Conservation (phyloP, 1,140 invertebrate species). For the Ephestia elutella region DNA sequence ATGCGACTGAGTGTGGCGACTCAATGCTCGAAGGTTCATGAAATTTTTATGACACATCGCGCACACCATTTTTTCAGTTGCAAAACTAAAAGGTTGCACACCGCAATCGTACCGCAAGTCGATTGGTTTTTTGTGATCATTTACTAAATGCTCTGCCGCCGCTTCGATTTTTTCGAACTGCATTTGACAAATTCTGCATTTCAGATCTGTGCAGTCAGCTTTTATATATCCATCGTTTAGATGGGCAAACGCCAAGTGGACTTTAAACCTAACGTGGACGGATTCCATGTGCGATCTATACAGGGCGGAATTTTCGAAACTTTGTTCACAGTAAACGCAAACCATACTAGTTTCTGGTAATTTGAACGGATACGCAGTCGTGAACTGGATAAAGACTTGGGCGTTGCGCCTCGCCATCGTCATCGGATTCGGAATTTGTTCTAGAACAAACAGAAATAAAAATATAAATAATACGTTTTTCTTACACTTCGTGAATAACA, state of each 20-base stretch:
- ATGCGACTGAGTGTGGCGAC: slow-evolving; percentile 45
- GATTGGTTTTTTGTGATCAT: not conserved
- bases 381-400: not conserved
- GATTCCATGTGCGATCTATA: slow-evolving; percentile 48
- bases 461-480: slow-evolving; percentile 5
- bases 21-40: slow-evolving; percentile 36
- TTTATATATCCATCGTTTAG: slow-evolving; percentile 44
- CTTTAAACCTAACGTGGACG: slow-evolving; percentile 38
- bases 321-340: slow-evolving; percentile 1
- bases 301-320: not conserved
- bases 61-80: slow-evolving; percentile 39
- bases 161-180: not conserved
- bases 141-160: not conserved
- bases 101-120: not conserved
- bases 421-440: slow-evolving; percentile 35
- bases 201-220: slow-evolving; percentile 45
- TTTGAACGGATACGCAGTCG: slow-evolving; percentile 5
- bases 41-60: slow-evolving; percentile 35
- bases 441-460: slow-evolving; percentile 66
- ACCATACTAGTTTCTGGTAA: not conserved
- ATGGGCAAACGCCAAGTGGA: slow-evolving; percentile 42
- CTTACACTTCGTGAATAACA: not conserved
- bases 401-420: slow-evolving; percentile 44
- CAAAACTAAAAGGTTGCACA: slow-evolving; percentile 7
- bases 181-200: slow-evolving; percentile 30